Conservation (phyloP, 2,888 invertebrate species). For the Andricus curvator region DNA sequence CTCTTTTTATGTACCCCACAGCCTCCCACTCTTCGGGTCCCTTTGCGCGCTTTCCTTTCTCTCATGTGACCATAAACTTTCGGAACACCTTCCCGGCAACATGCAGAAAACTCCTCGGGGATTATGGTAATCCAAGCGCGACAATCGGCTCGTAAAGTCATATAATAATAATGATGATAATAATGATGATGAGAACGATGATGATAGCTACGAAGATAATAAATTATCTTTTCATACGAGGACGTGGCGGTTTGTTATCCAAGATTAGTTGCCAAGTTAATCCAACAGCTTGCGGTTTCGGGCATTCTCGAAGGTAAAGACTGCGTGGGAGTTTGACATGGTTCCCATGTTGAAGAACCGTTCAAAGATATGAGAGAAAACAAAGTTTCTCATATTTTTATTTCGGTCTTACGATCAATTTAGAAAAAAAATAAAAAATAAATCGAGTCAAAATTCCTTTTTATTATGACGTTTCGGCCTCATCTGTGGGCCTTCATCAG, state of each 20-base stretch:
- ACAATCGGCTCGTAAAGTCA: slow-evolving; percentile 57
- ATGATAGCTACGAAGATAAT: slow-evolving; percentile 19
- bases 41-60: slow-evolving; percentile 59
- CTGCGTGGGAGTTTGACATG: slow-evolving; percentile 26
- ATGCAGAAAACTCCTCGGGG: slow-evolving; percentile 50
- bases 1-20: slow-evolving; percentile 51
- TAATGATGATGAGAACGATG: slow-evolving; percentile 24
- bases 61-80: slow-evolving; percentile 60
- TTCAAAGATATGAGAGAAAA: too few species aligned
- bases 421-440: too few species aligned
- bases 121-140: slow-evolving; percentile 56
- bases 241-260: slow-evolving; percentile 4
- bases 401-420: too few species aligned
- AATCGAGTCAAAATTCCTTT: too few species aligned
- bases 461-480: too few species aligned
- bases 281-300: slow-evolving; percentile 14
- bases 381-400: too few species aligned
- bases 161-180: slow-evolving; percentile 44
- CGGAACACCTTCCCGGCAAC: slow-evolving; percentile 60
- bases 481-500: too few species aligned
- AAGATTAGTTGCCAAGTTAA: slow-evolving; percentile 4
- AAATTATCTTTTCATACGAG: slow-evolving; percentile 11
- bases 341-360: slow-evolving; percentile 9
- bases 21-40: slow-evolving; percentile 45
- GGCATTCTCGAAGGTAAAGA: neutral